Evolutionary conservation across 1,140 invertebrate species (phyloP).

Genomic region (Prorops nasuta): DNA sequence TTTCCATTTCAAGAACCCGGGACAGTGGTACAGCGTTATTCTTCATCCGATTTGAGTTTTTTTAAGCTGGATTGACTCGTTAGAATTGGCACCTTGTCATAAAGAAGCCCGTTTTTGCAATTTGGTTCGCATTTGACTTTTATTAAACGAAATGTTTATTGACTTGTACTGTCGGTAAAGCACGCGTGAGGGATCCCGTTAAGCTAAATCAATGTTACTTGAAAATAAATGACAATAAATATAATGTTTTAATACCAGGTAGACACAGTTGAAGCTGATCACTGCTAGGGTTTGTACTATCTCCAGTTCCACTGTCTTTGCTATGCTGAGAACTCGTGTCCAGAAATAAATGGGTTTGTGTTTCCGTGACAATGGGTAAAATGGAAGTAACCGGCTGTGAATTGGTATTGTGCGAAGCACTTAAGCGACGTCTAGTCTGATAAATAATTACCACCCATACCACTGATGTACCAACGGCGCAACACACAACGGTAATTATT

Average conservation of each 20-base stretch:
- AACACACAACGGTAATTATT: slow-evolving; percentile 85
- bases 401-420: slow-evolving; percentile 31
- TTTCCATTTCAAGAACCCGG: too few species aligned
- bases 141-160: too few species aligned
- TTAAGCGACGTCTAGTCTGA: slow-evolving; percentile 70
- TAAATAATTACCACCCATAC: slow-evolving; percentile 93
- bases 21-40: too few species aligned
- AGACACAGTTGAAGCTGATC: slow-evolving; percentile 56
- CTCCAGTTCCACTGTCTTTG: slow-evolving; percentile 64
- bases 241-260: slow-evolving; percentile 34
- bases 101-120: too few species aligned
- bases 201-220: slow-evolving; percentile 3
- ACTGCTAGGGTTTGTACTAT: slow-evolving; percentile 61
- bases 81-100: too few species aligned
- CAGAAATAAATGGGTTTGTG: slow-evolving; percentile 47
- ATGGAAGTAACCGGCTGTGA: slow-evolving; percentile 19
- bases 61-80: too few species aligned
- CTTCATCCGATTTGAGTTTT: too few species aligned
- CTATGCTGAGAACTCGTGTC: slow-evolving; percentile 57
- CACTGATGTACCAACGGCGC: slow-evolving; percentile 83
- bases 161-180: too few species aligned
- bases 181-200: too few species aligned
- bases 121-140: too few species aligned
- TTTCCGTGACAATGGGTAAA: slow-evolving; percentile 22
- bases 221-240: slow-evolving; percentile 3